These are phyloP conservation scores for Halcyon malimbica DNA, from an alignment of 2,113 vertebrate genomes.

Conservation along the genomic window DNA sequence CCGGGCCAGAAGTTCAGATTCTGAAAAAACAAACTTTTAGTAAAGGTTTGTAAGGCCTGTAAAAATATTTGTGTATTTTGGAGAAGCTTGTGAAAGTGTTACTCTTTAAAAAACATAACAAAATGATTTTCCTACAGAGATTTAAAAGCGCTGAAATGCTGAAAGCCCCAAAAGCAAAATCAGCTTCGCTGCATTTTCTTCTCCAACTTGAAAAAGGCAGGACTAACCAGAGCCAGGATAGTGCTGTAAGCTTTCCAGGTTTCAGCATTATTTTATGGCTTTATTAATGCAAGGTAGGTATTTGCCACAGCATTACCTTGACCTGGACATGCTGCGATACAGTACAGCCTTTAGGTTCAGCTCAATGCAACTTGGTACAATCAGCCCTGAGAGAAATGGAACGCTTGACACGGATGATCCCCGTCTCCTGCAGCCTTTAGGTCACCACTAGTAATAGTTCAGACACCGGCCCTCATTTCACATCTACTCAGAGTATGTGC, in stretches of 20 bases:
- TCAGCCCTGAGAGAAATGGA: fast-evolving
- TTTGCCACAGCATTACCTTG: not conserved
- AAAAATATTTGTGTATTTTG: not conserved
- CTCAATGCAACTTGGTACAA: not conserved
- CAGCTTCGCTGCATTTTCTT: not conserved
- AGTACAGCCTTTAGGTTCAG: not conserved
- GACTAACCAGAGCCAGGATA: not conserved
- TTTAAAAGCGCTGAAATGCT: not conserved
- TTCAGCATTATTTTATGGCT: not conserved
- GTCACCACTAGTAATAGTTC: not conserved
- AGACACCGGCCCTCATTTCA: not conserved
- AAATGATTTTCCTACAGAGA: not conserved
- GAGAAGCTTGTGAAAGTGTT: not conserved
- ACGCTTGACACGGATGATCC: fast-evolving
- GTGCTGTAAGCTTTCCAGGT: not conserved
- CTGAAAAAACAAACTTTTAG: not conserved
- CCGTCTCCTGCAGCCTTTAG: not conserved
- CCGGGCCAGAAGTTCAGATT: not conserved
- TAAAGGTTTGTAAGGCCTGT: not conserved
- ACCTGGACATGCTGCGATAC: not conserved
- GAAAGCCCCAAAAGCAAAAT: not conserved
- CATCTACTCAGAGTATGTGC: not conserved
- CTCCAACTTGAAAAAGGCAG: not conserved
- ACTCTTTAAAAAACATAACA: not conserved
- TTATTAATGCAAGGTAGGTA: not conserved